Evolutionary conservation across 2,113 vertebrate genomes (phyloP).

Genomic region (Anolis carolinensis): DNA sequence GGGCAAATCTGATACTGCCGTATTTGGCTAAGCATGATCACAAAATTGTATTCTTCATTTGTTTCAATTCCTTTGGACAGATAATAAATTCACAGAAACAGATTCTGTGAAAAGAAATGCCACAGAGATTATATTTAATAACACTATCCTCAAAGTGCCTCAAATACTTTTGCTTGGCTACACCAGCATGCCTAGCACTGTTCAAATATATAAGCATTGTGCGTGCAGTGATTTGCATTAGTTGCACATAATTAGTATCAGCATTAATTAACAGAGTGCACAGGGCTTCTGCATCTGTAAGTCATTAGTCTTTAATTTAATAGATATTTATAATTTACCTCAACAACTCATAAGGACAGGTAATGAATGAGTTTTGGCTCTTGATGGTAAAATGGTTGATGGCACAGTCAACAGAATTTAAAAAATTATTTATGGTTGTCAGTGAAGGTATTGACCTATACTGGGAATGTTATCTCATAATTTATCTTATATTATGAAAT

Average conservation of each 20-base stretch:
- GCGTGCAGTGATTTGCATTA: constrained; percentile 55
- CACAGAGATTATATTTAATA: neutral
- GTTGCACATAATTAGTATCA: constrained; percentile 58
- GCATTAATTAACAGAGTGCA: constrained; percentile 66
- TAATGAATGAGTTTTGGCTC: constrained; percentile 52
- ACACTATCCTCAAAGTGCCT: neutral
- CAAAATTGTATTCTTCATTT: constrained; percentile 38
- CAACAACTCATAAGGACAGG: constrained; percentile 40
- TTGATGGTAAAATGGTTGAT: constrained; percentile 33
- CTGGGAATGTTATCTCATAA: neutral
- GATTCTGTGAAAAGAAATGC: constrained; percentile 32
- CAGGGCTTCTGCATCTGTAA: constrained; percentile 52
- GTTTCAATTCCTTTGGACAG: constrained; percentile 19
- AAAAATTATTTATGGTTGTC: neutral
- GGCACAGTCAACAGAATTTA: constrained; percentile 20
- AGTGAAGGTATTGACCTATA: constrained; percentile 25
- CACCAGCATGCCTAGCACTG: constrained; percentile 11
- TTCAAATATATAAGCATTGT: constrained; percentile 61
- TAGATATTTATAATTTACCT: constrained; percentile 66
- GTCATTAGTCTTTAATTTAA: constrained; percentile 65
- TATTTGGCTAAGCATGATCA: constrained; percentile 32
- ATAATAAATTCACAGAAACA: constrained; percentile 37
- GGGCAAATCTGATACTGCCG: constrained; percentile 37
- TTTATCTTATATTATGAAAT: neutral
- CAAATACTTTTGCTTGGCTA: constrained; percentile 30